These are phyloP conservation scores for Polydrusus tereticollis DNA, from an alignment of 2,888 invertebrate genomes.

Conservation along the genomic window DNA sequence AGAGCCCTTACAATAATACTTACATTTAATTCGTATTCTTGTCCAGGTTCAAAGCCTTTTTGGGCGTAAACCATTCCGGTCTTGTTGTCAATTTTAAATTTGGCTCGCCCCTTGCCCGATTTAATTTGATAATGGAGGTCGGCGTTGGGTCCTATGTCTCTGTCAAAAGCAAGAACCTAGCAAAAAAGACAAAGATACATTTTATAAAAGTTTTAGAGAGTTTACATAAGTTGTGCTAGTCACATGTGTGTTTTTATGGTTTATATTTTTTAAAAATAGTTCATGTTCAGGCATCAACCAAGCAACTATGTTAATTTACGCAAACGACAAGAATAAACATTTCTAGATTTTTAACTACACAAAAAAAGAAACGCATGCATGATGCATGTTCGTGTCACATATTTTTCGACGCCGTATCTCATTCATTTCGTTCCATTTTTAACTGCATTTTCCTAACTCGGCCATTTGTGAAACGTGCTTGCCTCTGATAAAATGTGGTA, in stretches of 20 bases:
- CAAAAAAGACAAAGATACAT: constrained; percentile 22
- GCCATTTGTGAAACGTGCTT: constrained; percentile 21
- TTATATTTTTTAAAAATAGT: too few species aligned
- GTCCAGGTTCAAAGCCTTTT: constrained; percentile 77
- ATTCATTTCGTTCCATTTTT: constrained; percentile 21
- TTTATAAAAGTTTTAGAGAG: too few species aligned
- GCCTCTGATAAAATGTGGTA: constrained; percentile 15
- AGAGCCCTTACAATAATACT: constrained; percentile 61
- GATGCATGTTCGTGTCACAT: constrained; percentile 11
- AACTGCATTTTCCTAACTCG: constrained; percentile 9
- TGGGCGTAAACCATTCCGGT: constrained; percentile 87
- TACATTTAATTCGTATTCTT: constrained; percentile 77
- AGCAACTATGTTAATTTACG: neutral
- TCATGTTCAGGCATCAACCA: too few species aligned
- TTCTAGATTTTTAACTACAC: neutral
- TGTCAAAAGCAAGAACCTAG: constrained; percentile 86
- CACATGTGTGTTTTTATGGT: too few species aligned
- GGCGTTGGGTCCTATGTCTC: constrained; percentile 86
- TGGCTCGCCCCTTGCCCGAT: constrained; percentile 82
- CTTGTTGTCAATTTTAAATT: constrained; percentile 84
- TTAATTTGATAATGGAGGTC: constrained; percentile 85
- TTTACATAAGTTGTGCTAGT: too few species aligned
- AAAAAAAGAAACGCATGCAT: constrained; percentile 23
- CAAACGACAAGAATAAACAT: too few species aligned
- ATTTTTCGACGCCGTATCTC: constrained; percentile 11